Base-by-base conservation (phyloP, 2,113 vertebrate species). In the Thunnus maccoyii region DNA sequence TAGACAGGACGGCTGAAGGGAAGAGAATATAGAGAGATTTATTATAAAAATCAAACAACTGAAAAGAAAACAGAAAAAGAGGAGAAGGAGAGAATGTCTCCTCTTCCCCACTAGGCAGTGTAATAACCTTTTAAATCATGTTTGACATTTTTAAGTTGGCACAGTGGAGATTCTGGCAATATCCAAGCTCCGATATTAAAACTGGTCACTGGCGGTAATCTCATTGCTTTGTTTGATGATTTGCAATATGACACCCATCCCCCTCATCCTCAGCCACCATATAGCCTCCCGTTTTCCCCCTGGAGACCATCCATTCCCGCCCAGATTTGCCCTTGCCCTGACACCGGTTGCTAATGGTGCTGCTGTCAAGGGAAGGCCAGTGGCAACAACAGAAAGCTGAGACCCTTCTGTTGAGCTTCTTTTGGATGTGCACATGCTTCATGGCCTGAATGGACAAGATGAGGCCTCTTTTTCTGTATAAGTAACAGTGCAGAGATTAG, bases 51-150 rank as follows among this genome's bases (percentile, higher is more conserved):
- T 80, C 55, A 89, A 88, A 89, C 75, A 81, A 78, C 84, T 87
- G 70, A 82, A 72, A 79, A 82, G 55, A 71, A 50, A 18, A 68
- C 46, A 66, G 32, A 83, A 68, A 87, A 60, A 76, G 61, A 85
- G 62, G 66, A 78, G 52, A 56, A 51, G n/a, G 41, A 65, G 46
- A 74, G 20, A 71, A 83, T 67, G 61, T 56, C 63, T 88, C 51
- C 54, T 80, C 80, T 69, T 86, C 76, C 86, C 84, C 84, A 89
- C 87, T 79, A 70, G 82, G 92, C 94, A 92, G 88, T 82, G 88
- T 96, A 96, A 97, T 96, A 96, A 96, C 95, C 94, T 95, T 96
- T 95, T 96, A 97, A 97, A 98, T 98, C 96, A 96, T 83, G 76
- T 95, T 94, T 97, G 97, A 96, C 96, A 95, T 96, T 96, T 96